Evolutionary conservation across 2,888 invertebrate genomes (phyloP).

Genomic region (Corbicula japonica): DNA sequence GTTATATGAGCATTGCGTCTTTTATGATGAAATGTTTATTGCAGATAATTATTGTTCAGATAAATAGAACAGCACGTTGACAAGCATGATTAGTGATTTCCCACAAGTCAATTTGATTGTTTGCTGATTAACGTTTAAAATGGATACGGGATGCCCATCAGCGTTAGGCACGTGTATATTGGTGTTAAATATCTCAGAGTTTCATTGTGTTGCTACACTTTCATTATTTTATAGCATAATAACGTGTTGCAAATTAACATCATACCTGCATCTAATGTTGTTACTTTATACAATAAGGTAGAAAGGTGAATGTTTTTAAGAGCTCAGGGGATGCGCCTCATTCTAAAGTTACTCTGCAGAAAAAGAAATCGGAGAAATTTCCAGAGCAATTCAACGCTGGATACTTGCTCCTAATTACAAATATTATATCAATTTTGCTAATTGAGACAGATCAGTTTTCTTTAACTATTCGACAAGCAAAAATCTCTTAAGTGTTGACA

Average conservation of each 20-base stretch:
- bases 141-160: constrained; percentile 39
- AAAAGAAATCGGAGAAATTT: constrained; percentile 16
- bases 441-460: constrained; percentile 16
- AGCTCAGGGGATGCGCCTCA: not conserved
- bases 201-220: constrained; percentile 34
- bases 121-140: constrained; percentile 29
- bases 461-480: no score
- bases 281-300: constrained; percentile 27
- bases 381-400: not conserved
- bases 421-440: constrained; percentile 6
- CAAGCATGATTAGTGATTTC: constrained; percentile 30
- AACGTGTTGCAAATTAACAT: constrained; percentile 39
- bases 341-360: not conserved
- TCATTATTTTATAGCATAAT: constrained; percentile 47
- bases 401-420: constrained; percentile 8
- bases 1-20: constrained; percentile 23
- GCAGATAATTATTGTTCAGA: constrained; percentile 31
- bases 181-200: constrained; percentile 46
- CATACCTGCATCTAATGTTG: constrained; percentile 44
- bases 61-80: constrained; percentile 25
- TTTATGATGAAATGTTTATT: constrained; percentile 42
- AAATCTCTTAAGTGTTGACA: no score
- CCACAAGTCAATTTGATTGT: constrained; percentile 33
- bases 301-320: constrained; percentile 26
- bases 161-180: constrained; percentile 25